Conservation (phyloP, 2,888 invertebrate genomes). For the Rapana venosa region DNA sequence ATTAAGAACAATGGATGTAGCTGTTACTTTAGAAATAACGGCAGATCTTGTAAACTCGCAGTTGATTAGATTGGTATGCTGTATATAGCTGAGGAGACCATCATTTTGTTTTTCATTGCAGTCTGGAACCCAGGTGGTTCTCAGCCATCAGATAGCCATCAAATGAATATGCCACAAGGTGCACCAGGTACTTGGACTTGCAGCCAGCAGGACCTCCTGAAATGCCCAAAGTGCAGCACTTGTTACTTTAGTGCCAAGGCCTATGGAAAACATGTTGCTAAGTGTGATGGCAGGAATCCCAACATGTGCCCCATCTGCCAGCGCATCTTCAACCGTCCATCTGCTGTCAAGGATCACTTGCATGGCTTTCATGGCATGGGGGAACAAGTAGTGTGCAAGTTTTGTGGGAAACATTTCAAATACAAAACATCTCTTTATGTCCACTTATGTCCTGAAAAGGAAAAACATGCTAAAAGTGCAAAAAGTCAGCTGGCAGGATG, state of each 20-base stretch:
- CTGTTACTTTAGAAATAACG: too few relatives aligned
- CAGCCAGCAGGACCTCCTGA: neutral
- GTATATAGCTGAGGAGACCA: neutral
- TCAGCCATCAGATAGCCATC: neutral
- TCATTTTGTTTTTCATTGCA: slow-evolving; percentile 26
- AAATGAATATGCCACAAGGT: neutral
- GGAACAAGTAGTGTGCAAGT: slow-evolving; percentile 48
- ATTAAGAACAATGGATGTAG: too few relatives aligned
- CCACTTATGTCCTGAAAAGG: slow-evolving; percentile 39
- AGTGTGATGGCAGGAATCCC: slow-evolving; percentile 48
- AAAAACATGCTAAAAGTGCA: slow-evolving; percentile 15
- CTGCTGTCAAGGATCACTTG: slow-evolving; percentile 50
- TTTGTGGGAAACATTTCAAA: slow-evolving; percentile 51
- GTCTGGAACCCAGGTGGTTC: slow-evolving; percentile 3
- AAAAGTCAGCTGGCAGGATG: too few relatives aligned
- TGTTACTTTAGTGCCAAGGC: slow-evolving; percentile 23
- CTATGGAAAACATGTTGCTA: slow-evolving; percentile 40
- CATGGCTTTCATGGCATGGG: slow-evolving; percentile 52
- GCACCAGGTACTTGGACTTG: neutral
- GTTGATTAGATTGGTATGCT: neutral
- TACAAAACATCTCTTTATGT: slow-evolving; percentile 43
- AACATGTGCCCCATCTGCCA: slow-evolving; percentile 50
- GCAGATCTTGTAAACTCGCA: neutral
- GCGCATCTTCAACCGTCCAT: slow-evolving; percentile 49
- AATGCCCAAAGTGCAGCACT: slow-evolving; percentile 25